Percentiles rank a stretch among this genome's conserved stretches.
phyloP scores from a whole-genome alignment of 2,797 vertebrate species.

The Sebastes hopkinsi region DNA sequence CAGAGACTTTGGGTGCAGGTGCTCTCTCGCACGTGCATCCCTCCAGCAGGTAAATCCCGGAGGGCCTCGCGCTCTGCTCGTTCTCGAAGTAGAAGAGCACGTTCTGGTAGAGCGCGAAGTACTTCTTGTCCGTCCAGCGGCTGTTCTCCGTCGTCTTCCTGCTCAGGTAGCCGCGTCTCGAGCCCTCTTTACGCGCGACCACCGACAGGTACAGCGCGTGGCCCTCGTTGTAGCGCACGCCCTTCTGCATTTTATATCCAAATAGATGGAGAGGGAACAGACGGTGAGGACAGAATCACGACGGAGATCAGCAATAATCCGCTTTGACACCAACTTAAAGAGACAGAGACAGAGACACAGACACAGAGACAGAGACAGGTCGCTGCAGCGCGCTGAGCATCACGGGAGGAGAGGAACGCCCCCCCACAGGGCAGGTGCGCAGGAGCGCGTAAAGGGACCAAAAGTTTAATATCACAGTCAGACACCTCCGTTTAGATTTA shows the following conservation, averaged over 20 bases:
- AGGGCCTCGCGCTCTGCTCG: conserved; percentile 90
- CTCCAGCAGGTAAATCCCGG: conserved; percentile 93
- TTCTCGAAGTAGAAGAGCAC: conserved; percentile 95
- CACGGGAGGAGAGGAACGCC: not conserved
- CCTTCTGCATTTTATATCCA: conserved; percentile 89
- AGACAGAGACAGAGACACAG: conserved; percentile 57
- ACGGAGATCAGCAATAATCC: conserved; percentile 89
- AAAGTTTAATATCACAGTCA: not conserved
- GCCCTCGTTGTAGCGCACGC: conserved; percentile 93
- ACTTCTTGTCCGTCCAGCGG: conserved; percentile 90
- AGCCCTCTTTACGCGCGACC: conserved; percentile 90
- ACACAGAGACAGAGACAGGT: too few species aligned
- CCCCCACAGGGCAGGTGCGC: conserved; percentile 8
- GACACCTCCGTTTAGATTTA: not conserved
- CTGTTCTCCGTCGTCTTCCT: conserved; percentile 91
- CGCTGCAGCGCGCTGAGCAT: not conserved
- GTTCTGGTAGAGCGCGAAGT: conserved; percentile 93
- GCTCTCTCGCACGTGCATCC: conserved; percentile 91
- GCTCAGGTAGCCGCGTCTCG: conserved; percentile 88
- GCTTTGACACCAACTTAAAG: conserved; percentile 90
- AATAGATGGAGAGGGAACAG: conserved; percentile 73
- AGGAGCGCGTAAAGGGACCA: not conserved
- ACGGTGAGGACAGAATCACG: conserved; percentile 83
- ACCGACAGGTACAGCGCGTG: conserved; percentile 91
- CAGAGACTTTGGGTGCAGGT: conserved; percentile 86